These are phyloP conservation scores for Ectemnius lituratus DNA, from an alignment of 2,888 invertebrate genomes.

Conservation along the genomic window DNA sequence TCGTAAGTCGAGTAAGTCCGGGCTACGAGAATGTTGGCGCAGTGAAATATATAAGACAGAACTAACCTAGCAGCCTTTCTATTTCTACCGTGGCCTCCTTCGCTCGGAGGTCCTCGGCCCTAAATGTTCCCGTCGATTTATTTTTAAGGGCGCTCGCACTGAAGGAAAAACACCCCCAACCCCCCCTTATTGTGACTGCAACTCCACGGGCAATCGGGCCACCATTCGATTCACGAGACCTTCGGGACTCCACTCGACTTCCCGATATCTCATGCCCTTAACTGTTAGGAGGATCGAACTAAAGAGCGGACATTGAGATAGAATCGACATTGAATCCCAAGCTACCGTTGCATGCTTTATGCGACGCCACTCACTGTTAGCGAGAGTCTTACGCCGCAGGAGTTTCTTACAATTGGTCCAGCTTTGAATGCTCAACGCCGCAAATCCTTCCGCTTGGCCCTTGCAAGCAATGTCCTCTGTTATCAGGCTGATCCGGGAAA, in stretches of 20 bases:
- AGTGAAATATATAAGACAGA: background rate
- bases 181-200: slow-evolving; percentile 32
- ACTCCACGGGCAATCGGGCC: slow-evolving; percentile 14
- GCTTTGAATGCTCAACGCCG: slow-evolving; percentile 1
- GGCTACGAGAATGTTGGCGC: background rate
- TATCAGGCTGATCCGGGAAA: background rate
- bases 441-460: background rate
- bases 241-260: slow-evolving; percentile 10
- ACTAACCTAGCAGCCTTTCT: background rate
- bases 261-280: slow-evolving; percentile 9
- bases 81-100: background rate
- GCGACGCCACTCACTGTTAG: too few relatives aligned
- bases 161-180: background rate
- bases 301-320: background rate
- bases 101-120: background rate
- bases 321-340: too few relatives aligned
- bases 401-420: background rate
- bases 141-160: background rate
- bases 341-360: too few relatives aligned
- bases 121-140: slow-evolving; percentile 15
- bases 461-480: background rate
- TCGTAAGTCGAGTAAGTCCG: slow-evolving; percentile 7
- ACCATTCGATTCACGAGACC: slow-evolving; percentile 33
- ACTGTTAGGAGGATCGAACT: slow-evolving; percentile 26
- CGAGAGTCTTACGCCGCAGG: background rate